A percentile compares a stretch with the other conserved stretches of the same genome.
Conservation (phyloP, 1,140 invertebrate genomes). For the Drosophila arawakana region DNA sequence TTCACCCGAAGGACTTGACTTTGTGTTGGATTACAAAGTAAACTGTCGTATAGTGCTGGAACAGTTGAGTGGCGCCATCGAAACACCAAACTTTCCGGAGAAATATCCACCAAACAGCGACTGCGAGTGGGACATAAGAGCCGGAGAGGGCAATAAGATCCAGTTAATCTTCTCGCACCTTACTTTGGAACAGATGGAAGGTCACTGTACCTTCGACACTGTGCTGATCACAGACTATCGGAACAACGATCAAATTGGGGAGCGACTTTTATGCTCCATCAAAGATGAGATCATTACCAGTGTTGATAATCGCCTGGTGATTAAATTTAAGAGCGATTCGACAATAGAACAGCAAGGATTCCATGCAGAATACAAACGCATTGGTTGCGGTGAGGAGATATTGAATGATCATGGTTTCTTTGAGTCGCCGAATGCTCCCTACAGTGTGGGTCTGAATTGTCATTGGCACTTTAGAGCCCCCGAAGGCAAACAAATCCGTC, state of each 20-base stretch:
- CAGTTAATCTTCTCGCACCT: conserved; percentile 91
- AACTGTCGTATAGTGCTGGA: conserved; percentile 85
- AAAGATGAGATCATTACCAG: conserved; percentile 38
- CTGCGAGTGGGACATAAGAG: conserved; percentile 92
- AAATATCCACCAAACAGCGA: conserved; percentile 86
- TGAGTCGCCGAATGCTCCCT: conserved; percentile 84
- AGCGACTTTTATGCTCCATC: conserved; percentile 85
- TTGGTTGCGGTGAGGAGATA: conserved; percentile 82
- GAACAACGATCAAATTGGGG: conserved; percentile 46
- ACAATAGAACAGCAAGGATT: conserved; percentile 78
- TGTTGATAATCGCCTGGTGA: conserved; percentile 63
- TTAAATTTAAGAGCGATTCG: conserved; percentile 86
- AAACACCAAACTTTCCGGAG: conserved; percentile 90
- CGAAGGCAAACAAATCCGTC: conserved; percentile 86
- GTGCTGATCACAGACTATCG: conserved; percentile 85
- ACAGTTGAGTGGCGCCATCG: conserved; percentile 84
- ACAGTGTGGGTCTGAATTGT: conserved; percentile 89
- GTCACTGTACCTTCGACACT: conserved; percentile 86
- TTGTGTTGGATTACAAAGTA: conserved; percentile 61
- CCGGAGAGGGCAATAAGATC: conserved; percentile 88
- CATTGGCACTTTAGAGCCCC: conserved; percentile 90
- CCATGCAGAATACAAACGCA: conserved; percentile 85
- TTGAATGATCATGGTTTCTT: conserved; percentile 40
- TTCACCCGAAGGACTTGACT: conserved; percentile 40
- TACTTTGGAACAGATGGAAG: conserved; percentile 85